A percentile compares a stretch with the other conserved stretches of the same genome.
Conservation (phyloP, 2,888 invertebrate genomes). For the Tenthredo scrophulariae region DNA sequence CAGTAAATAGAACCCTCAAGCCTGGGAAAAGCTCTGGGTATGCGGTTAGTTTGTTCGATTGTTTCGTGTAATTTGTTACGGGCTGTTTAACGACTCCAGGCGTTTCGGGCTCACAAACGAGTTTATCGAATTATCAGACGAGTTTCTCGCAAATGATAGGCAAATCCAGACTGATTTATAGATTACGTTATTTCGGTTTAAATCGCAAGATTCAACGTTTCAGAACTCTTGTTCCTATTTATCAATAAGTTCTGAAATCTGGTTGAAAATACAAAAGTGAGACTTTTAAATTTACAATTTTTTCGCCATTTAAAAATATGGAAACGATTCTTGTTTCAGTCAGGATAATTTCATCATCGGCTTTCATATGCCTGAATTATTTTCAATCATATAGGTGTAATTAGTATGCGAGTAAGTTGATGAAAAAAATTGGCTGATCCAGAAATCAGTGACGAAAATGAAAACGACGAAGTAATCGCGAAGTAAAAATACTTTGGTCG, state of each 20-base stretch:
- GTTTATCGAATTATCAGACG: conserved; percentile 26
- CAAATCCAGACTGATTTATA: background rate
- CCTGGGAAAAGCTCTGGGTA: conserved; percentile 18
- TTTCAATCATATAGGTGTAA: background rate
- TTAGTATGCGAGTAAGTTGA: background rate
- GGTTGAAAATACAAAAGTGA: background rate
- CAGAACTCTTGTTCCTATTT: background rate
- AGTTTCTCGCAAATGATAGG: background rate
- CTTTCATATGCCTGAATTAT: background rate
- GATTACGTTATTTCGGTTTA: background rate
- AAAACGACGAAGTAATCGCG: background rate
- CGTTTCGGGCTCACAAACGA: background rate
- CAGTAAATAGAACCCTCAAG: conserved; percentile 12
- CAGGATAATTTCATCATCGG: background rate
- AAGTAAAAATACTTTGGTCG: background rate
- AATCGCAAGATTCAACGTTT: background rate
- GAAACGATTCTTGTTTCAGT: background rate
- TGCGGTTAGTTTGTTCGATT: conserved; percentile 47
- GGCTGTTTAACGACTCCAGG: conserved; percentile 30
- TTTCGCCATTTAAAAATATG: background rate
- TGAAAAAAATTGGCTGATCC: background rate
- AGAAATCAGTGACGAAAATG: background rate
- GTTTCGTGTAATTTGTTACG: conserved; percentile 44
- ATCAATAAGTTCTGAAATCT: background rate
- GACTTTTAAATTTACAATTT: background rate